These are phyloP conservation scores for Cordilura impudica DNA, from an alignment of 2,888 invertebrate genomes.

Conservation along the genomic window DNA sequence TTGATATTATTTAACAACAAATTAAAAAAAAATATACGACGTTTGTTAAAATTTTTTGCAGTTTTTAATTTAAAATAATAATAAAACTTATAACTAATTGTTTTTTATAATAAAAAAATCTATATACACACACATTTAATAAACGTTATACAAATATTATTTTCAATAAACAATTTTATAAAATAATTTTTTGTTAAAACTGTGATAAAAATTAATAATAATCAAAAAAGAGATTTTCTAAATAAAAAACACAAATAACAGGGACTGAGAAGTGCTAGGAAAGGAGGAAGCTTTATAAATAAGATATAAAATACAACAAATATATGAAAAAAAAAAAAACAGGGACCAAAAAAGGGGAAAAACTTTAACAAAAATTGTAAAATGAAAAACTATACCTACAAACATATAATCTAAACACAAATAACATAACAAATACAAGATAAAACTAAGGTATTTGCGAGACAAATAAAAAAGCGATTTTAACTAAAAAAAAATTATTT, in stretches of 20 bases:
- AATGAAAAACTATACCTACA: slow-evolving; percentile 33
- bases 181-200: slow-evolving; percentile 4
- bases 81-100: slow-evolving; percentile 23
- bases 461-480: slow-evolving; percentile 4
- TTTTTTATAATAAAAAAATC: slow-evolving; percentile 13
- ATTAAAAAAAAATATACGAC: background rate
- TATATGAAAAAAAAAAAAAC: slow-evolving; percentile 12
- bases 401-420: slow-evolving; percentile 1
- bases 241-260: slow-evolving; percentile 43
- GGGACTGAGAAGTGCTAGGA: background rate
- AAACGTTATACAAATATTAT: slow-evolving; percentile 26
- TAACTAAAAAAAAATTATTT: background rate
- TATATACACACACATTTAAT: slow-evolving; percentile 37
- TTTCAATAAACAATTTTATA: slow-evolving; percentile 47
- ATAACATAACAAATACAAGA: slow-evolving; percentile 40
- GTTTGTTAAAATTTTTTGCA: slow-evolving; percentile 21
- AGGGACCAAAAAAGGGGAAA: background rate
- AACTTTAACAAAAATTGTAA: slow-evolving; percentile 43
- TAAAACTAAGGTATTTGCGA: slow-evolving; percentile 1
- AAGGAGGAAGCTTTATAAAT: background rate
- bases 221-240: slow-evolving; percentile 52
- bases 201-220: slow-evolving; percentile 20
- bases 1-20: no score
- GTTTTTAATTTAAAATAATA: slow-evolving; percentile 20
- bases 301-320: slow-evolving; percentile 24